Conservation (phyloP, 2,888 invertebrate genomes). For the Drosophila basisetae region DNA sequence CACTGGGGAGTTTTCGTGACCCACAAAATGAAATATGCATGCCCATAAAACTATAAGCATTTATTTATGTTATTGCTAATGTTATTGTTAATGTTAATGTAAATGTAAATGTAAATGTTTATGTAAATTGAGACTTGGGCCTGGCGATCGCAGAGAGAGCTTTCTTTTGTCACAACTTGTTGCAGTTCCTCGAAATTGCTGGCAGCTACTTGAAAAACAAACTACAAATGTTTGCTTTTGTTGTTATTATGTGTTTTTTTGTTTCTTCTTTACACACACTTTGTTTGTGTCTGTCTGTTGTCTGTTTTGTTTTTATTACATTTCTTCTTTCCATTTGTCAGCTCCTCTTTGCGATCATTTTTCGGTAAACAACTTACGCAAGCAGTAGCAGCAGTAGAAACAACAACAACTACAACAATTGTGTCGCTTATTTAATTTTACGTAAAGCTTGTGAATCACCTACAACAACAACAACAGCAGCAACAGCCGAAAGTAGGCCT, state of each 20-base stretch:
- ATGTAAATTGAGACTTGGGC: not conserved
- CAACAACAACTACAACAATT: conserved; percentile 48
- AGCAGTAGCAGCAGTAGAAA: conserved; percentile 45
- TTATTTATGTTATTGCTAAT: not conserved
- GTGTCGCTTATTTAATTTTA: conserved; percentile 69
- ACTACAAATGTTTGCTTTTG: conserved; percentile 22
- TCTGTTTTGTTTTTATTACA: conserved; percentile 29
- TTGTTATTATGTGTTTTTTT: conserved; percentile 16
- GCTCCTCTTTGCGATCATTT: conserved; percentile 50
- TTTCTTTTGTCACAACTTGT: conserved; percentile 61
- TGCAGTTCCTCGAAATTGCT: conserved; percentile 53
- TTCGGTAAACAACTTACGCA: conserved; percentile 81
- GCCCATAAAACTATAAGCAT: not conserved
- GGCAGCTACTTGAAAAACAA: conserved; percentile 40
- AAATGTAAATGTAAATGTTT: not conserved
- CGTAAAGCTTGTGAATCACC: conserved; percentile 75
- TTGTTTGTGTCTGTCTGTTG: conserved; percentile 8
- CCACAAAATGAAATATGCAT: conserved; percentile 49
- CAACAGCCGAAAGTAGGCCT: conserved; percentile 65
- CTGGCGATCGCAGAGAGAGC: conserved; percentile 15
- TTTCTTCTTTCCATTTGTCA: conserved; percentile 26
- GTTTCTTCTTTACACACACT: conserved; percentile 6
- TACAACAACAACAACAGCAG: conserved; percentile 17
- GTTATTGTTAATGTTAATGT: not conserved
- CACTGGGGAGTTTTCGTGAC: conserved; percentile 59